Base-by-base conservation (phyloP, 2,113 vertebrate genomes). In the Lamprologus ornatipinnis region DNA sequence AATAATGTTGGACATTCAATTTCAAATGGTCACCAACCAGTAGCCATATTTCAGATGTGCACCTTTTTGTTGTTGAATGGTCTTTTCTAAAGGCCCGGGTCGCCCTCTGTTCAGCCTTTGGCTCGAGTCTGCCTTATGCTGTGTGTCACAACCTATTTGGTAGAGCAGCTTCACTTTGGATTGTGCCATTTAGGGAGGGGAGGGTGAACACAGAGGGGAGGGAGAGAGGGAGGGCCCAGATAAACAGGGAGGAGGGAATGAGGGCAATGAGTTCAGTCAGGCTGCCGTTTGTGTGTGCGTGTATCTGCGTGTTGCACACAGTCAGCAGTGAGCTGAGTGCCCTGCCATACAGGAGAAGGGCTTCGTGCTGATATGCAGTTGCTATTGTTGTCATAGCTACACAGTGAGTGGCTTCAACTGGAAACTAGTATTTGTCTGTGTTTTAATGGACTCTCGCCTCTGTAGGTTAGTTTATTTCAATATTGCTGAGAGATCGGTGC, bases 251-350 rank as follows among this genome's bases (percentile, higher is more conserved):
- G 73, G 81, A 82, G 86, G 85, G 58, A 80, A 81, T 10, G 63
- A 81, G 94, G 93, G 85, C 92, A 95, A 10, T 80, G 95, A 92
- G 95, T 95, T 96, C 91, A 89, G 58, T 57, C 73, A 31, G 4
- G 14, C 78, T 19, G 57, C 60, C 70, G 42, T 81, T 45, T 80
- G 15, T 75, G 9, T 47, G 65, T 87, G 84, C 63, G 68, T 83
- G 78, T 83, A 63, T 63, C 15, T 33, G 83, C 81, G 89, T 73
- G 58, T 21, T 53, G 9, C 70, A 81, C 33, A 49, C 83, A 51
- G 88, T 88, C 82, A 55, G 58, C 83, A 86, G 86, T 51, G 81
- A 82, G 88, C 85, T 83, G 90, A 65, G 70, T 83, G 87, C 82
- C 93, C 54, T 65, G 88, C 26, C 8, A 81, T 82, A 9, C 85